Evolutionary conservation across 2,113 vertebrate species (phyloP).

Genomic region (Salvelinus sp.): DNA sequence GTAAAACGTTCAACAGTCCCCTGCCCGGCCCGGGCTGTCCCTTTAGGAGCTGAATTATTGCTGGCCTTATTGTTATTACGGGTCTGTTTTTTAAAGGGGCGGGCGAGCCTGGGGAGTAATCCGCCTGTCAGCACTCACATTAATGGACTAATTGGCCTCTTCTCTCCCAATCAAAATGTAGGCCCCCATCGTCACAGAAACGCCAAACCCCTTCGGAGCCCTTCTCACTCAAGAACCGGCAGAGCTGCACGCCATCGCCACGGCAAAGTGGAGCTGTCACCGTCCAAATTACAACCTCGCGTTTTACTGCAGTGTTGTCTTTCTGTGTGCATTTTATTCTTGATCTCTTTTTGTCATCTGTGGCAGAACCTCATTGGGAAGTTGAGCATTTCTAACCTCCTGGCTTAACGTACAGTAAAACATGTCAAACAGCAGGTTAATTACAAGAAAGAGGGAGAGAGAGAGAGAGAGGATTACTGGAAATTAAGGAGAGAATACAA

Average conservation of each 20-base stretch:
- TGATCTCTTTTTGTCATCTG: constrained; percentile 35
- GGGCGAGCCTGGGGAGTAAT: constrained; percentile 64
- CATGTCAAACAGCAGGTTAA: constrained; percentile 30
- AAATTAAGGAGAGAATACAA: neutral
- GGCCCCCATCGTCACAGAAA: constrained; percentile 57
- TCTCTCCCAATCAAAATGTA: constrained; percentile 66
- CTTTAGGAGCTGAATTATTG: constrained; percentile 53
- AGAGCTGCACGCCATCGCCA: constrained; percentile 47
- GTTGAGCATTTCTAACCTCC: constrained; percentile 50
- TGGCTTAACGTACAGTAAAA: constrained; percentile 28
- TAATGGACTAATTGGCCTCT: constrained; percentile 74
- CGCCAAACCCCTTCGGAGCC: constrained; percentile 62
- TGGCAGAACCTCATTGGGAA: constrained; percentile 20
- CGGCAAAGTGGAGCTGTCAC: constrained; percentile 57
- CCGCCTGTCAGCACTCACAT: constrained; percentile 70
- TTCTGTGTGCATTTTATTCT: neutral
- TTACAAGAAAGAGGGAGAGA: too few species aligned
- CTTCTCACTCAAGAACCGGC: constrained; percentile 47
- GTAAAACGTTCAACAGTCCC: neutral
- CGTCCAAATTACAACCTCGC: constrained; percentile 30
- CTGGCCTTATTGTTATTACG: constrained; percentile 61
- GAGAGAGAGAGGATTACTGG: too few species aligned
- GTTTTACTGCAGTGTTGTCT: constrained; percentile 21
- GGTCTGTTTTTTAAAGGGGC: constrained; percentile 61
- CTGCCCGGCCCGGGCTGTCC: constrained; percentile 36